A percentile compares a stretch with the other conserved stretches of the same genome.
These are phyloP conservation scores for Ailuropoda melanoleuca DNA, from an alignment of 2,113 vertebrate species.

Conservation along the genomic window DNA sequence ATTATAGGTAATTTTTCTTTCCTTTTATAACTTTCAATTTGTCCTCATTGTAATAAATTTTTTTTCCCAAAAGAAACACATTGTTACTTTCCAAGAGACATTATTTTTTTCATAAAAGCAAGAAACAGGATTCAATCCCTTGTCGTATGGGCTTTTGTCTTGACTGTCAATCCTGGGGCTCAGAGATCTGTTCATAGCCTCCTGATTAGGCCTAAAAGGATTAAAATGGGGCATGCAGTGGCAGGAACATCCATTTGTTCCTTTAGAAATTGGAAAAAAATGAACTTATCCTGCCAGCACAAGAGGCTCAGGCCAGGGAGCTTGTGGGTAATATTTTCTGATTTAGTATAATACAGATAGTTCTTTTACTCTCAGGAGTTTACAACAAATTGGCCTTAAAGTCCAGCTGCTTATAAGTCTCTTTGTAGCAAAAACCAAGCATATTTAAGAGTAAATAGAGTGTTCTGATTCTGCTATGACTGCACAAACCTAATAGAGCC, in stretches of 20 bases:
- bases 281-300: not conserved
- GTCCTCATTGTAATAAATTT: not conserved
- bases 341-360: not conserved
- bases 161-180: not conserved
- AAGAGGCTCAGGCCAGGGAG: not conserved
- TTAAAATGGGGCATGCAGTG: not conserved
- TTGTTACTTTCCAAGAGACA: not conserved
- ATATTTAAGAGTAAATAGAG: not conserved
- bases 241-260: not conserved
- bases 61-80: not conserved
- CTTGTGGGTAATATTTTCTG: not conserved
- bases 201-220: not conserved
- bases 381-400: not conserved
- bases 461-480: not conserved
- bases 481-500: not conserved
- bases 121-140: not conserved
- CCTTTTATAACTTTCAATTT: not conserved
- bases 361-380: not conserved
- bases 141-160: not conserved
- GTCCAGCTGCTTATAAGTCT: not conserved
- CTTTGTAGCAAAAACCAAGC: not conserved
- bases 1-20: not conserved
- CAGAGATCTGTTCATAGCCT: not conserved
- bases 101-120: conserved; percentile 13
- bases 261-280: not conserved